Evolutionary conservation across 2,888 invertebrate genomes (phyloP).

Genomic region (Apeira syringaria): DNA sequence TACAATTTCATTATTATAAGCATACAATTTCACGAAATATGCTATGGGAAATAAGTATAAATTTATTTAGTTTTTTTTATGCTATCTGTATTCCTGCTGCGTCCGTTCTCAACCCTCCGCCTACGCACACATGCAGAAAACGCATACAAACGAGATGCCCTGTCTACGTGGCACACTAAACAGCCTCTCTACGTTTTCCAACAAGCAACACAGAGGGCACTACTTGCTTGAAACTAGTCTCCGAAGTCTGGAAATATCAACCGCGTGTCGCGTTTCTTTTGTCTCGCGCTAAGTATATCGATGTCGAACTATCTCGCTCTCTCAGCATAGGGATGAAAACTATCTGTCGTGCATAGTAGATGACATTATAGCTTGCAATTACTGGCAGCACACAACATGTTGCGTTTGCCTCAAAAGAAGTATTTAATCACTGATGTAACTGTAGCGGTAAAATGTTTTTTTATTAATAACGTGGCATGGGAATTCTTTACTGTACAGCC

Average conservation of each 20-base stretch:
- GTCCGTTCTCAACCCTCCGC: constrained; percentile 70
- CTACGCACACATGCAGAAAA: constrained; percentile 29
- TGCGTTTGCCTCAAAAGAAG: not conserved
- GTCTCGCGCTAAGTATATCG: constrained; percentile 47
- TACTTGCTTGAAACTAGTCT: constrained; percentile 21
- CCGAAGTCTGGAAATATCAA: constrained; percentile 25
- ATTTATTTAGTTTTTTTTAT: constrained; percentile 38
- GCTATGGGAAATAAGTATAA: too few relatives aligned
- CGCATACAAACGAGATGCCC: constrained; percentile 16
- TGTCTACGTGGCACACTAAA: constrained; percentile 35
- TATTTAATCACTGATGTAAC: not conserved
- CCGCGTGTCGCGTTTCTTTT: constrained; percentile 39
- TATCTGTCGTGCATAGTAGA: constrained; percentile 35
- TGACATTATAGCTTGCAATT: constrained; percentile 28
- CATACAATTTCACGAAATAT: too few relatives aligned
- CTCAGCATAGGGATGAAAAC: constrained; percentile 27
- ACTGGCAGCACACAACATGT: not conserved
- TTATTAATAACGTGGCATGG: constrained; percentile 11
- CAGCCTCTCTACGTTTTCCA: constrained; percentile 34
- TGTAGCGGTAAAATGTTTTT: constrained; percentile 24
- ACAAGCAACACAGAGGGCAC: constrained; percentile 46
- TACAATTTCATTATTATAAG: too few relatives aligned
- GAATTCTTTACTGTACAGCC: constrained; percentile 11
- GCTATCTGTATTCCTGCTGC: constrained; percentile 53
- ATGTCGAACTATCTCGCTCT: constrained; percentile 35